Evolutionary conservation across 2,888 invertebrate species (phyloP), one percentile per base, ranked within the genome.

Genomic region (Perizoma flavofasciatum): DNA sequence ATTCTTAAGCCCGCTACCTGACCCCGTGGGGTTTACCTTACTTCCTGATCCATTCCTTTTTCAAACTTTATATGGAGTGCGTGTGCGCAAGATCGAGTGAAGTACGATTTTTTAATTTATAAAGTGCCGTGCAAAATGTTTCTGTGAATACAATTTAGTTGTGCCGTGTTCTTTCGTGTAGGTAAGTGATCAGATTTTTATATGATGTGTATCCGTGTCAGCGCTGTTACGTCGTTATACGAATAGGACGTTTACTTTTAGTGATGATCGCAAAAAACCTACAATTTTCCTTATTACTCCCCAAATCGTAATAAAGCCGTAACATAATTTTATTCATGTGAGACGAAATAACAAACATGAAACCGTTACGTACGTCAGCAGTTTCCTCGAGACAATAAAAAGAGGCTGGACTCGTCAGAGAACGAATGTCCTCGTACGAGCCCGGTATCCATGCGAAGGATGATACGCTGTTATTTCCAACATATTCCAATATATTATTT

Each of bases 401-500:
- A 73, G 77, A 82, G 80, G 82, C 89, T 70, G 91, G 90, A 92
- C 91, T 83, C 84, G 84, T 86, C 85, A 85, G 78, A 81, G 81
- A 78, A 81, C 82, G 82, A 86, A 85, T 86, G 87, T 86, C 88
- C 87, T 83, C 78, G 63, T 72, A 77, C 72, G 71, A 69, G 75
- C 71, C 75, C 77, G 79, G 84, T 82, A 85, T 85, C 87, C 85
- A 82, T 75, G 85, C 79, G 75, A 84, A 88, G 86, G 87, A 91
- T 92, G 89, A 90, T 92, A 91, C 92, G 85, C 86, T 89, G 92
- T 92, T 92, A 92, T 92, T 91, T 89, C 89, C 91, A 92, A 90
- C 92, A 92, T 92, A 92, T 92, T 92, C 92, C 92, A 92, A 92
- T 92, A 92, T 92, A 92, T 92, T 92, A 92, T 92, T 92, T 92